Conservation (phyloP, 2,797 vertebrate genomes). For the Microchirus variegatus region DNA sequence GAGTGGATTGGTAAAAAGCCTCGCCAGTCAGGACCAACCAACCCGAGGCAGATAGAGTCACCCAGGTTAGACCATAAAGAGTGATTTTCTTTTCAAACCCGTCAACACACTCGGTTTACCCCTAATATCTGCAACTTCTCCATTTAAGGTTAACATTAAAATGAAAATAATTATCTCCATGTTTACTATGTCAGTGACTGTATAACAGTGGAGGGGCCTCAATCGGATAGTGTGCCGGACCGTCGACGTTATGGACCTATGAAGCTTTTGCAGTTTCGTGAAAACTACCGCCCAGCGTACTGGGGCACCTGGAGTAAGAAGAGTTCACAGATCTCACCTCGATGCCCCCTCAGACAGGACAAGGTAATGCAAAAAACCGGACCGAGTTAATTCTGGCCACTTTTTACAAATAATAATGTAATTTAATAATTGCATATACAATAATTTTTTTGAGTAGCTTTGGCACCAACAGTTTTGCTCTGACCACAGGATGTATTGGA, state of each 20-base stretch:
- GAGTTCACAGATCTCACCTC: constrained; percentile 80
- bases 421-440: neutral
- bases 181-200: constrained; percentile 76
- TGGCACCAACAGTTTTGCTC: constrained; percentile 3
- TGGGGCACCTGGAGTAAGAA: constrained; percentile 97
- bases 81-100: neutral
- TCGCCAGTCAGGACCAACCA: constrained; percentile 84
- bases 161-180: neutral
- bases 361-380: constrained; percentile 72
- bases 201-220: constrained; percentile 74
- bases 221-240: constrained; percentile 79
- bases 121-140: no score
- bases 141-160: no score
- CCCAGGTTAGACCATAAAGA: constrained; percentile 59
- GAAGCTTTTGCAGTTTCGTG: constrained; percentile 94
- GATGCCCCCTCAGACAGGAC: constrained; percentile 88
- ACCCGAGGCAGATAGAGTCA: constrained; percentile 31
- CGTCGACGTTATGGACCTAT: constrained; percentile 87
- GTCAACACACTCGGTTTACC: no score
- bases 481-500: constrained; percentile 86
- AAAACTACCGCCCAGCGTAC: constrained; percentile 96
- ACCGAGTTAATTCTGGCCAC: no score
- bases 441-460: neutral
- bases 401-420: no score
- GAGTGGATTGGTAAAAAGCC: constrained; percentile 85